Evolutionary conservation across 2,113 vertebrate species (phyloP).

Genomic region (Pangasianodon hypophthalmus): DNA sequence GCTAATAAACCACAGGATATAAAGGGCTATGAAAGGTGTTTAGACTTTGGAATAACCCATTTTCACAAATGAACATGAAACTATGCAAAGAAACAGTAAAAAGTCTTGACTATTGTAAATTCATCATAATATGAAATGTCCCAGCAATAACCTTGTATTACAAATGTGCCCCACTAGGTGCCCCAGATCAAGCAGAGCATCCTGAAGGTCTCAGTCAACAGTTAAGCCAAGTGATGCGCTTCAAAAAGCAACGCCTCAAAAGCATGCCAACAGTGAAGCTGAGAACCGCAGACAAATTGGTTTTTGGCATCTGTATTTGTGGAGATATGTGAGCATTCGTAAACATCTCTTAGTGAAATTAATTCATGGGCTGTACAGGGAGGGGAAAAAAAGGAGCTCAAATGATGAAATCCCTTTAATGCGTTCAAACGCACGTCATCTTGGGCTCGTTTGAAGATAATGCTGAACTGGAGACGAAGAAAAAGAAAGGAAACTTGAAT

Average conservation of each 20-base stretch:
- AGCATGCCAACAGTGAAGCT: constrained; percentile 30
- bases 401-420: constrained; percentile 60
- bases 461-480: constrained; percentile 46
- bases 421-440: constrained; percentile 62
- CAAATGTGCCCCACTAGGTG: background rate
- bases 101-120: background rate
- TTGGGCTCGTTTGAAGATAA: constrained; percentile 68
- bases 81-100: background rate
- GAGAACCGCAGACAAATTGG: constrained; percentile 44
- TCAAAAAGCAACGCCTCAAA: constrained; percentile 47
- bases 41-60: background rate
- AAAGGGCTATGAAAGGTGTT: background rate
- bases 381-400: background rate
- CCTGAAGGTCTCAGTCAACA: constrained; percentile 34
- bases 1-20: background rate
- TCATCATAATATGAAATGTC: background rate
- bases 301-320: constrained; percentile 51
- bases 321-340: constrained; percentile 51
- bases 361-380: constrained; percentile 51
- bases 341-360: constrained; percentile 60
- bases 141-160: background rate
- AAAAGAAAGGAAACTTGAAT: constrained; percentile 52
- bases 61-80: background rate
- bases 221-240: constrained; percentile 33
- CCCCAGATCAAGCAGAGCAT: constrained; percentile 38